Conservation (phyloP, 2,113 vertebrate genomes). For the Spea bombifrons region DNA sequence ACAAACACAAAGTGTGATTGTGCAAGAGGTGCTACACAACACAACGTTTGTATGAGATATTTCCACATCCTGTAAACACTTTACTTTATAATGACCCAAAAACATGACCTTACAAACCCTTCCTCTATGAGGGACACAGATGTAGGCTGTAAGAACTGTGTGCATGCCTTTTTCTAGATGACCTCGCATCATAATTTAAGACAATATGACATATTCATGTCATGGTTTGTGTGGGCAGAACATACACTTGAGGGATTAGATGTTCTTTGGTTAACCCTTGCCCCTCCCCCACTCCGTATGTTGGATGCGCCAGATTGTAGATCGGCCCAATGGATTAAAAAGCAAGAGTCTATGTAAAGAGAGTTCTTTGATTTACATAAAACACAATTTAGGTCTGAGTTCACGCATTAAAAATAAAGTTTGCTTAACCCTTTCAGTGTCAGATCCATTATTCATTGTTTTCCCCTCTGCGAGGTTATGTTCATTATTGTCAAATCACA, state of each 20-base stretch:
- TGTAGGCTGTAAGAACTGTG: neutral
- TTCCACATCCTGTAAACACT: too few species aligned
- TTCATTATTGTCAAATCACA: too few species aligned
- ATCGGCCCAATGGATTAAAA: neutral
- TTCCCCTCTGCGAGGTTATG: too few species aligned
- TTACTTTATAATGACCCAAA: too few species aligned
- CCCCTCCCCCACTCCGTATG: neutral
- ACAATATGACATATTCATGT: slow-evolving; percentile 15
- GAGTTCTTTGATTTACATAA: neutral
- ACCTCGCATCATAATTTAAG: slow-evolving; percentile 4
- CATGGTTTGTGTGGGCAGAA: slow-evolving; percentile 6
- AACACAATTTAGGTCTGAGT: neutral
- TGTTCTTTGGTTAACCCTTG: neutral
- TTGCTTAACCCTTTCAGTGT: too few species aligned
- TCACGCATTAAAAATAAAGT: neutral
- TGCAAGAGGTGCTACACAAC: too few species aligned
- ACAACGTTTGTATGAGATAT: too few species aligned
- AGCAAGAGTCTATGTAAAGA: neutral
- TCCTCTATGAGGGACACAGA: slow-evolving; percentile 10
- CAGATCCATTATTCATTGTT: too few species aligned
- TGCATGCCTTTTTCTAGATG: neutral
- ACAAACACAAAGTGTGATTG: too few species aligned
- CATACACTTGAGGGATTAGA: neutral
- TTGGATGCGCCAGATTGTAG: neutral
- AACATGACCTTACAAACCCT: neutral